Conservation (phyloP, 2,113 vertebrate species). For the Pygoscelis adeliae region DNA sequence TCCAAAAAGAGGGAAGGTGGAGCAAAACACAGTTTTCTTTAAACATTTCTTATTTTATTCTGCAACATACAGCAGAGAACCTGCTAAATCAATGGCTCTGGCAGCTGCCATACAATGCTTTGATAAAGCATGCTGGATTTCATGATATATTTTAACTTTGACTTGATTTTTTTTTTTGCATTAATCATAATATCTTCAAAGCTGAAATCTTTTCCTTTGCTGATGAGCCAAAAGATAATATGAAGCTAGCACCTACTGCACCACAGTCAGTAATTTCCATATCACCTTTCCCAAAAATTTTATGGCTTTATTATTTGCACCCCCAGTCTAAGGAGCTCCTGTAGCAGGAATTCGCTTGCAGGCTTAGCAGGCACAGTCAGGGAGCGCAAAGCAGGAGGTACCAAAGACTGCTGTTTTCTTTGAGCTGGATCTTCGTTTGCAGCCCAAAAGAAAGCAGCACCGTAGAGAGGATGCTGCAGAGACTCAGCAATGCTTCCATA, state of each 20-base stretch:
- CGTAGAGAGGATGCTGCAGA: neutral
- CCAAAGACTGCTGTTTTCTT: neutral
- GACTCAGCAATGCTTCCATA: neutral
- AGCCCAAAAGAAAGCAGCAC: neutral
- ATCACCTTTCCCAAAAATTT: neutral
- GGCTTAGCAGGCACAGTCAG: neutral
- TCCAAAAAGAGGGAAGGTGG: neutral
- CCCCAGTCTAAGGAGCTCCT: neutral
- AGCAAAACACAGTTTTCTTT: neutral
- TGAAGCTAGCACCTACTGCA: neutral
- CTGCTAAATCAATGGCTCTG: neutral
- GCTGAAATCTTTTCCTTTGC: neutral
- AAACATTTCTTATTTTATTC: neutral
- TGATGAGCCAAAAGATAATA: neutral
- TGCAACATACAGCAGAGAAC: neutral
- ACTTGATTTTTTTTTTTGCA: neutral
- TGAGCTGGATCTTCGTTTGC: neutral
- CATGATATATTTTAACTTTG: neutral
- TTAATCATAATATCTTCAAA: neutral
- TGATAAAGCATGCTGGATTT: neutral
- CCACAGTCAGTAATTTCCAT: neutral
- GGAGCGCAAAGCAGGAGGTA: neutral
- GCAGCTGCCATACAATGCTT: neutral
- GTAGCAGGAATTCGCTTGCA: neutral
- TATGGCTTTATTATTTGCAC: neutral